Evolutionary conservation across 1,140 invertebrate species (phyloP), one percentile per base, ranked within the genome.

Genomic region (Diabrotica undecimpunctata): DNA sequence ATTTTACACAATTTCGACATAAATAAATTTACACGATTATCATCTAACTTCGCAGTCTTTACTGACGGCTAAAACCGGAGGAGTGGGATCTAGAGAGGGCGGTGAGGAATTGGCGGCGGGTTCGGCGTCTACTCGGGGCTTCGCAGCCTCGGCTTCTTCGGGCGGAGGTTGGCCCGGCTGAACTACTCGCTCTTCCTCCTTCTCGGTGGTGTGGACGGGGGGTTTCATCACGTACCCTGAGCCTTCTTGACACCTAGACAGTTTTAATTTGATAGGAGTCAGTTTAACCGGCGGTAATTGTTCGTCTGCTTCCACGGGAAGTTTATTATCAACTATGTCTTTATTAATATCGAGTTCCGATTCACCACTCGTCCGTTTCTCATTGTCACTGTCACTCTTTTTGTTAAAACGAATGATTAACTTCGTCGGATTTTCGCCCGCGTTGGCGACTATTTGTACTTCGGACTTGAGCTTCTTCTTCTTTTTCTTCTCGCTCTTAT

Each of bases 31-130:
- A 76, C 76, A 76, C 74, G 66, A 83, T 85, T 89, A 91, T 92
- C 90, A 92, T 86, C 90, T 92, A 85, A 91, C 90, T 84, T 91
- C 88, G 83, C 89, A 90, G 82, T 90, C 88, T 84, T 91, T 90
- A 77, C 86, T 88, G 72, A 88, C 82, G 74, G 87, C 81, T 46
- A 46, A 46, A 70, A 87, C 80, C 69, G 88, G 65, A 14, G 68
- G 65, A 36, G 70, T 53, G 8, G 73, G 69, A n/a, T 46, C 41
- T 46, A 46, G n/a, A 10, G 41, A 7, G 72, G 66, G 11, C 54
- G 57, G 12, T 64, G 66, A 25, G 67, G 50, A 11, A 58, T 64
- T 9, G 61, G 66, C 9, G 70, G 69, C 7, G 66, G 60, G 57
- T 66, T 64, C 41, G 3, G 41, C 2, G 3, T 46, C 41, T 13